phyloP scores from a whole-genome alignment of 2,113 vertebrate genomes.

The Crypturellus undulatus region DNA sequence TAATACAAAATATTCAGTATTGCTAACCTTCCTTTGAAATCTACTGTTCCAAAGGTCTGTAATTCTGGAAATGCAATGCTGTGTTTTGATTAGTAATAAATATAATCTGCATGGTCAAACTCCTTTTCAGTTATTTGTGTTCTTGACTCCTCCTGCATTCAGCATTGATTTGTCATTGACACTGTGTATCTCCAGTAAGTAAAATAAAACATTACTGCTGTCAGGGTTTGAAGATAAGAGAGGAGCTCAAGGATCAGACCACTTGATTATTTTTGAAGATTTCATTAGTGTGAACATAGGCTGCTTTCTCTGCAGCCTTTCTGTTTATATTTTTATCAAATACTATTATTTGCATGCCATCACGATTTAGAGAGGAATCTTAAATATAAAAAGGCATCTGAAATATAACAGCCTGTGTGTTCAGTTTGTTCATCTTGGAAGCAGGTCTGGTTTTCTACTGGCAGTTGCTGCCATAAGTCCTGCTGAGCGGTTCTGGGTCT shows the following conservation, averaged over 20 bases:
- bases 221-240: not conserved
- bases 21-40: not conserved
- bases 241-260: not conserved
- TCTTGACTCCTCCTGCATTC: not conserved
- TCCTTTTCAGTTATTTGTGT: not conserved
- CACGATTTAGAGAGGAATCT: not conserved
- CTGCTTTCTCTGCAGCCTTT: not conserved
- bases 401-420: not conserved
- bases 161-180: not conserved
- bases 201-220: not conserved
- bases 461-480: not conserved
- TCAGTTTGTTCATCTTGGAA: not conserved
- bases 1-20: not conserved
- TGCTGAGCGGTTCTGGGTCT: not conserved
- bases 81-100: not conserved
- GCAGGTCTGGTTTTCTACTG: not conserved
- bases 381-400: not conserved
- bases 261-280: not conserved
- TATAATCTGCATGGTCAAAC: not conserved
- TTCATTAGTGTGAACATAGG: not conserved
- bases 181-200: not conserved
- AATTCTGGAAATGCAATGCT: not conserved
- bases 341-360: not conserved
- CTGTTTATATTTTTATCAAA: not conserved
- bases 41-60: not conserved